Percentiles rank a stretch among this genome's conserved stretches.
Conservation (phyloP, 2,113 vertebrate species). For the Oncorhynchus nerka region DNA sequence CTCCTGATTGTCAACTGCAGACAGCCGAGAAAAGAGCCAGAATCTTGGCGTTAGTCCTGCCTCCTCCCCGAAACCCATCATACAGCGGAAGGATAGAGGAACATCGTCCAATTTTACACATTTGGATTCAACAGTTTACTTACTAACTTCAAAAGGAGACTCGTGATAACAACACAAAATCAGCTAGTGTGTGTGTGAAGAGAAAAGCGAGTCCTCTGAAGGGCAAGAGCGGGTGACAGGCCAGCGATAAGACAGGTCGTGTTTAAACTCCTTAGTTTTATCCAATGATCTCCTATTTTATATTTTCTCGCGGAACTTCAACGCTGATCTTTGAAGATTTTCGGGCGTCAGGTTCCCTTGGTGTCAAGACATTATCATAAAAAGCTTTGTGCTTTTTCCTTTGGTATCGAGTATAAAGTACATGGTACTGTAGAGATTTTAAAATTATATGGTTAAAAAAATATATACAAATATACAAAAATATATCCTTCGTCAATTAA, state of each 20-base stretch:
- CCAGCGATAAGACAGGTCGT: constrained; percentile 81
- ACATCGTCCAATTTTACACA: neutral
- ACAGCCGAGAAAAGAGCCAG: constrained; percentile 84
- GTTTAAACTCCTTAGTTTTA: constrained; percentile 71
- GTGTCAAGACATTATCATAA: constrained; percentile 60
- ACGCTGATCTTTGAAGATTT: constrained; percentile 21
- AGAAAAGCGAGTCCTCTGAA: too few relatives aligned
- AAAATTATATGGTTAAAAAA: neutral
- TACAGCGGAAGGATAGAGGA: constrained; percentile 67
- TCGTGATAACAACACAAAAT: neutral
- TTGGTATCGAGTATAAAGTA: constrained; percentile 61
- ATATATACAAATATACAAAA: neutral
- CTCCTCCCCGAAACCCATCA: constrained; percentile 95
- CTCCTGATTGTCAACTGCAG: constrained; percentile 72
- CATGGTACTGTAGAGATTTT: constrained; percentile 33
- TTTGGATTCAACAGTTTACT: neutral
- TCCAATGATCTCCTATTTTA: constrained; percentile 37
- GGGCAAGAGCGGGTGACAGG: constrained; percentile 58
- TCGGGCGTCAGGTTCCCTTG: neutral
- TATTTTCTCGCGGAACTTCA: constrained; percentile 30
- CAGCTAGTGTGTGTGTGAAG: neutral
- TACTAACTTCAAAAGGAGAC: neutral
- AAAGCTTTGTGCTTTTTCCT: constrained; percentile 59
- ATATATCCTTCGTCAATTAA: neutral
- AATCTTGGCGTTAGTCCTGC: constrained; percentile 90